Percentiles rank a stretch among this genome's conserved stretches.
These are phyloP conservation scores for Hyaena hyaena DNA, from an alignment of 2,113 vertebrate genomes.

Conservation along the genomic window DNA sequence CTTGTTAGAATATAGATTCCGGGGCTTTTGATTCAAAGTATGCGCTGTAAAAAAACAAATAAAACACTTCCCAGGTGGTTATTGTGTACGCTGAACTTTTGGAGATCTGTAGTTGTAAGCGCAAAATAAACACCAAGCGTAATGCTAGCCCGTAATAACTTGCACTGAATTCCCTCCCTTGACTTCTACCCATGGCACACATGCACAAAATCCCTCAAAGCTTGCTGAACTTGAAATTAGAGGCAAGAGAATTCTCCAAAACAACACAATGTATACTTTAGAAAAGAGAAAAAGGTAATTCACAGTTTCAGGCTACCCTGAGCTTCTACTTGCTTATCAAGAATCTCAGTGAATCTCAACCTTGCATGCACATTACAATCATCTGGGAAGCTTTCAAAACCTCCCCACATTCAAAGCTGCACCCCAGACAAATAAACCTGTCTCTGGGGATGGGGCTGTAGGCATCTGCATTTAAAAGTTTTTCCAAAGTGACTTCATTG, in stretches of 20 bases:
- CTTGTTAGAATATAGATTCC: background rate
- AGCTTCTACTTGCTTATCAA: background rate
- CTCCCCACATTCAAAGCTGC: background rate
- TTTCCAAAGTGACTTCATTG: constrained; percentile 13
- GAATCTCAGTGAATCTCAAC: background rate
- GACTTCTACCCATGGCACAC: background rate
- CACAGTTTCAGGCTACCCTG: background rate
- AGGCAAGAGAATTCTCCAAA: background rate
- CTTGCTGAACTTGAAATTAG: background rate
- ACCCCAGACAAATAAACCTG: background rate
- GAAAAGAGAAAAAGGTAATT: background rate
- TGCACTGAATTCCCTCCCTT: background rate
- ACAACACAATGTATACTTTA: background rate
- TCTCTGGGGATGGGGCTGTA: background rate
- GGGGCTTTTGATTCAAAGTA: background rate
- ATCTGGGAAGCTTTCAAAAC: background rate
- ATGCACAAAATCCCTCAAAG: background rate
- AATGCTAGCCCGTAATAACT: background rate
- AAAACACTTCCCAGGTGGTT: background rate
- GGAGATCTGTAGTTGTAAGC: background rate
- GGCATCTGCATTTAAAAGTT: background rate
- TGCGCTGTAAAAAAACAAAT: background rate
- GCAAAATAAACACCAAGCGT: background rate
- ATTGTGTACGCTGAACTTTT: background rate
- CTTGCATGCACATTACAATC: background rate